These are phyloP conservation scores for Phoebastria nigripes DNA, from an alignment of 2,797 vertebrate genomes.

Conservation along the genomic window DNA sequence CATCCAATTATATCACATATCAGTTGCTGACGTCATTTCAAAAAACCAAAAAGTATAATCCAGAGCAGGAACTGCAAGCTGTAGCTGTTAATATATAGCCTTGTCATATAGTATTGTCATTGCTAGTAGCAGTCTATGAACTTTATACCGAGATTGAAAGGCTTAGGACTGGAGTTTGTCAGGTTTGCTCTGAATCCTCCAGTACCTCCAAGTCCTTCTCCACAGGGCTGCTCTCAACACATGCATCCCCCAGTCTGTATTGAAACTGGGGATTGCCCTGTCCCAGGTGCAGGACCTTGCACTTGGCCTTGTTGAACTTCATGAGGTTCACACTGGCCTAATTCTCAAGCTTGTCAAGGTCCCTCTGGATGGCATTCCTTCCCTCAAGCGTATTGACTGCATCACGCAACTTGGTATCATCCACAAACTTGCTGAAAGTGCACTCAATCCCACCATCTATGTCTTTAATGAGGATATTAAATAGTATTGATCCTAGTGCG, in stretches of 20 bases:
- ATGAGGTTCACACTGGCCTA: background rate
- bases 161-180: background rate
- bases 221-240: background rate
- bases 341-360: background rate
- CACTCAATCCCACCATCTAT: background rate
- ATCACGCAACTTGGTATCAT: background rate
- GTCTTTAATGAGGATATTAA: background rate
- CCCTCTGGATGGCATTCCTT: background rate
- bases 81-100: background rate
- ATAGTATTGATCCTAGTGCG: rapidly evolving
- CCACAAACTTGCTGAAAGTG: background rate
- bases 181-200: background rate
- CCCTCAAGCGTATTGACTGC: background rate
- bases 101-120: background rate
- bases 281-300: background rate
- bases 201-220: background rate
- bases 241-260: background rate
- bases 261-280: background rate
- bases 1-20: background rate
- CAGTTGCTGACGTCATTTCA: background rate
- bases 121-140: background rate
- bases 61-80: background rate
- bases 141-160: background rate
- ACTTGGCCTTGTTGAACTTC: background rate
- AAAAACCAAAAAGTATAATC: background rate